Evolutionary conservation across 1,140 invertebrate genomes (phyloP).

Genomic region (Eubasilissa regina): DNA sequence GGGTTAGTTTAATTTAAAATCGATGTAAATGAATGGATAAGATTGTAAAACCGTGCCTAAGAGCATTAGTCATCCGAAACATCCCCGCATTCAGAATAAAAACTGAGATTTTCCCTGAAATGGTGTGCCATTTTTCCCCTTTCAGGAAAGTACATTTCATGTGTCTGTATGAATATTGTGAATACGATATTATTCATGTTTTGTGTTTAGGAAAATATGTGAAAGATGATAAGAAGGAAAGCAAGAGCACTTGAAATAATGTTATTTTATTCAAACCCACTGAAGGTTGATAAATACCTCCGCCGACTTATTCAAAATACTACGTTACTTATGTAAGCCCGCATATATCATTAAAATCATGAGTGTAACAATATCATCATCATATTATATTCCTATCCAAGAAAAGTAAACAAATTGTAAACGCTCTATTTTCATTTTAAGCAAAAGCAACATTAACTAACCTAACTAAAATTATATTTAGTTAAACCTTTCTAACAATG

Average conservation of each 20-base stretch:
- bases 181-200: conserved; percentile 37
- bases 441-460: no score
- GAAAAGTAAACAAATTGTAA: no score
- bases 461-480: no score
- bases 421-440: no score
- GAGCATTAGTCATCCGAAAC: conserved; percentile 19
- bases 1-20: background rate
- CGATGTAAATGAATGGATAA: conserved; percentile 2
- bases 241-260: background rate
- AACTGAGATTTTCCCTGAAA: conserved; percentile 26
- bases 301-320: no score
- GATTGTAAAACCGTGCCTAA: background rate
- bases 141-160: conserved; percentile 34
- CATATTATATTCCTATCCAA: no score
- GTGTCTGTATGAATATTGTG: conserved; percentile 35
- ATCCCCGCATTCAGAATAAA: conserved; percentile 9
- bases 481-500: no score
- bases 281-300: background rate
- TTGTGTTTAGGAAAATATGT: conserved; percentile 39
- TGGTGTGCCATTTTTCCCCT: conserved; percentile 21
- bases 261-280: conserved; percentile 24
- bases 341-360: no score
- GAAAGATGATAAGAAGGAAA: conserved; percentile 15
- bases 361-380: no score
- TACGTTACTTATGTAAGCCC: no score